Base-by-base conservation (phyloP, 2,797 vertebrate genomes). In the Varecia variegata region DNA sequence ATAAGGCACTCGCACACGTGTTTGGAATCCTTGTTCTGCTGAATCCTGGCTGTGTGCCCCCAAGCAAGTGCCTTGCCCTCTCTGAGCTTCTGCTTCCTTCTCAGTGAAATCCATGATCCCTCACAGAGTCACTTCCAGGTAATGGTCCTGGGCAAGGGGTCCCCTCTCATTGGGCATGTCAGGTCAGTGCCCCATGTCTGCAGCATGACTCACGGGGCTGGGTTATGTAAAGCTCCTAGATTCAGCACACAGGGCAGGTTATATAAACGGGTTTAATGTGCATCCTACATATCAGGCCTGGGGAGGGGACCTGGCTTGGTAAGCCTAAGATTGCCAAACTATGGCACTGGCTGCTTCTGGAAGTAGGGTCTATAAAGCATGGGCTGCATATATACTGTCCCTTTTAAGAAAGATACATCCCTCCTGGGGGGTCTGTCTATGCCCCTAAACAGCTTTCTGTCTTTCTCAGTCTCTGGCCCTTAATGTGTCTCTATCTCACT, bases 171-270 rank as follows among this genome's bases (percentile, higher is more conserved):
- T 60, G 90, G 95, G 90, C 25, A 23, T 88, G 91, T 90, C 86
- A 7, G 83, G 95, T 96, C 95, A 88, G 71, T 86, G 93, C 93
- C 86, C 95, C 79, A 14, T 85, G 95, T 94, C 94, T 93, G 70
- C 58, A 35, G 62, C 30, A 8, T 98, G 96, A 97, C 90, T 97
- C 96, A 97, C 2, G 30, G 80, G 27, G 27, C 82, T 45, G 3
- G 38, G 80, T 98, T 98, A 97, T 96, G 86, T 97, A 96, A 97
- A 98, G 82, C 90, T 92, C 70, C 77, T 79, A 58, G 85, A 71
- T 90, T 95, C 85, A 90, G 87, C 91, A 94, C 77, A 88, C 92
- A 96, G 96, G 92, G 81, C 95, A 97, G 94, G 77, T 97, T 97
- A 97, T 93, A 88, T 94, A 97, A 97, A 97, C 1, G 45, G 71